Evolutionary conservation across 2,797 vertebrate genomes (phyloP).

Genomic region (Brachyalestes nurse): DNA sequence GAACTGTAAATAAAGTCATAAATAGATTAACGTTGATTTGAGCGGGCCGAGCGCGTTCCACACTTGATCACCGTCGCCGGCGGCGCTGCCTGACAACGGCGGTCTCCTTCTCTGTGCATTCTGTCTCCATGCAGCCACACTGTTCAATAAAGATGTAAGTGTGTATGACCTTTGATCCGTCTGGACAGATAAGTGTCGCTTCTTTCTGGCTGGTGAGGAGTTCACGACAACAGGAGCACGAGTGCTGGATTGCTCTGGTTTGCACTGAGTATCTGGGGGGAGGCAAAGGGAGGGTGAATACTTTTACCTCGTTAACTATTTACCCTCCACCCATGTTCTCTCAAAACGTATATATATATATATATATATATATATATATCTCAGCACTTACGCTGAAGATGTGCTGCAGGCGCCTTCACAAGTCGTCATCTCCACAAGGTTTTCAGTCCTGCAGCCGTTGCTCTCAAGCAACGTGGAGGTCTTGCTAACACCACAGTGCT

Average conservation of each 20-base stretch:
- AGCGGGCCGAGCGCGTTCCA: not conserved
- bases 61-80: conserved; percentile 5
- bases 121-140: conserved; percentile 74
- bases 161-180: conserved; percentile 67
- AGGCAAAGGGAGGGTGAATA: not conserved
- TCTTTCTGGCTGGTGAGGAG: conserved; percentile 65
- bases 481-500: conserved; percentile 67
- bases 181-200: conserved; percentile 73
- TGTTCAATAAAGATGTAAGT: conserved; percentile 77
- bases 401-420: conserved; percentile 82
- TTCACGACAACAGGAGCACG: conserved; percentile 85
- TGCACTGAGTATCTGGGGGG: conserved; percentile 76
- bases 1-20: conserved; percentile 55
- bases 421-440: conserved; percentile 73
- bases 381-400: conserved; percentile 72
- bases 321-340: no score
- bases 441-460: conserved; percentile 72
- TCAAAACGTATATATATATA: no score
- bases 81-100: not conserved
- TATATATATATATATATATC: conserved; percentile 60
- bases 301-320: no score
- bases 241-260: conserved; percentile 69
- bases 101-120: conserved; percentile 50
- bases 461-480: conserved; percentile 65
- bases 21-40: conserved; percentile 56